Evolutionary conservation across 2,888 invertebrate species (phyloP), one percentile per base, ranked within the genome.

Genomic region (Drosophila mercatorum): DNA sequence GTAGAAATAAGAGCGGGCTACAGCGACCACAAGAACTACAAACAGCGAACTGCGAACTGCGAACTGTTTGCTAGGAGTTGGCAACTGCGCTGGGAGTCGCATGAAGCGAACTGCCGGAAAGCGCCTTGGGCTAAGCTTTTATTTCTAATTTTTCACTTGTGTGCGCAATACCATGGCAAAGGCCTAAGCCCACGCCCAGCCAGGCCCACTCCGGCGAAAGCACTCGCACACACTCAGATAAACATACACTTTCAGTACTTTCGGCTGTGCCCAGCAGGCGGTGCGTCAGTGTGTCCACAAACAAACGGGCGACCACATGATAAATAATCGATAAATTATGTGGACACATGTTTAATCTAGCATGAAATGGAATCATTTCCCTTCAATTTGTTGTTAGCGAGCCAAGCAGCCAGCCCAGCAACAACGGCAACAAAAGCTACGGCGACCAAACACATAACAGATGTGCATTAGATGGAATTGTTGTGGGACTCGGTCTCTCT

Each of bases 261-360:
- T 59, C 12, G 53, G 68, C 36, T 49, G 46, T 56, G 53, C 22
- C 65, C 73, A 62, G 75, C 70, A 69, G 76, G 80, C 85, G 59
- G 49, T 64, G 80, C 72, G 78, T 86, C 80, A 77, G 75, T 85
- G 85, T 76, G 84, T 85, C 75, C 78, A 69, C 84, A 80, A 72
- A 60, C 76, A 72, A 72, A 69, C 64, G 64, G 82, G 67, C 68
- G 75, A 89, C 87, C 88, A 86, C 88, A 91, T 90, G 86, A 91
- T 91, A 91, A 91, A 92, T 92, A 91, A 92, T 92, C 92, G 91
- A 92, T 92, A 91, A 90, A 91, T 91, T 90, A 90, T 91, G 89
- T 91, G 88, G 85, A 88, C 91, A 92, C 84, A 91, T 89, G 92
- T 91, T 92, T 87, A 92, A 92, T 92, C 89, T 92, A 90, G 84